These are phyloP conservation scores for Silurus asotus DNA, from an alignment of 2,113 vertebrate species.

Conservation along the genomic window DNA sequence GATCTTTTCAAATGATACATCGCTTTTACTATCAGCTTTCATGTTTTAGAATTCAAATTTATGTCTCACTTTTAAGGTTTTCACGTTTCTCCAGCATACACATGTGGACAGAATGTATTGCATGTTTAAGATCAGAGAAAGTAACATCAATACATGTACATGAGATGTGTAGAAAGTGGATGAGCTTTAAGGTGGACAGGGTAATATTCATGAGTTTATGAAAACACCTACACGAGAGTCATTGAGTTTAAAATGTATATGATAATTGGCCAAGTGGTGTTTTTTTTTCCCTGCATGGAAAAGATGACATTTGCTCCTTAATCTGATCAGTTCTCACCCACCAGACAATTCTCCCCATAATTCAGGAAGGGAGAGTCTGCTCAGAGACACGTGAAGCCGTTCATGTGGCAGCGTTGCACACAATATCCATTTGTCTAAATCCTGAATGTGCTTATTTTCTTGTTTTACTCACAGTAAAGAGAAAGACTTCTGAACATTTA, in stretches of 20 bases:
- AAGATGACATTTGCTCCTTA: not conserved
- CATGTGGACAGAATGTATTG: not conserved
- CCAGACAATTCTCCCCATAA: not conserved
- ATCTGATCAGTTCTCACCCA: not conserved
- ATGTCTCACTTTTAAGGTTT: not conserved
- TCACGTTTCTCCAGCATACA: not conserved
- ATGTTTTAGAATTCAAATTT: not conserved
- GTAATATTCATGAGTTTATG: not conserved
- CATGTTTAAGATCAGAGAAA: not conserved
- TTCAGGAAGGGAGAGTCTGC: not conserved
- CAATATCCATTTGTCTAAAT: not conserved
- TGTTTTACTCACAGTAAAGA: too few relatives aligned
- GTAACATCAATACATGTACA: not conserved
- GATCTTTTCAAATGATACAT: too few relatives aligned
- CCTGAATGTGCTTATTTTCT: too few relatives aligned
- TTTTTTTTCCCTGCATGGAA: not conserved
- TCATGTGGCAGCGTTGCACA: not conserved
- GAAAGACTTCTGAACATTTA: too few relatives aligned
- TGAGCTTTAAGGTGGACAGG: not conserved
- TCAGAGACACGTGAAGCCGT: not conserved
- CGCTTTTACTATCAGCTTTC: not conserved
- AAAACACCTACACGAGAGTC: not conserved
- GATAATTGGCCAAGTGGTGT: not conserved
- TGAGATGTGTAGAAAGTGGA: not conserved
- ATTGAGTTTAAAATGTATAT: not conserved